Percentiles rank a stretch among this genome's conserved stretches.
Conservation (phyloP, 1,140 invertebrate genomes). For the Philotrypesis tridentata region DNA sequence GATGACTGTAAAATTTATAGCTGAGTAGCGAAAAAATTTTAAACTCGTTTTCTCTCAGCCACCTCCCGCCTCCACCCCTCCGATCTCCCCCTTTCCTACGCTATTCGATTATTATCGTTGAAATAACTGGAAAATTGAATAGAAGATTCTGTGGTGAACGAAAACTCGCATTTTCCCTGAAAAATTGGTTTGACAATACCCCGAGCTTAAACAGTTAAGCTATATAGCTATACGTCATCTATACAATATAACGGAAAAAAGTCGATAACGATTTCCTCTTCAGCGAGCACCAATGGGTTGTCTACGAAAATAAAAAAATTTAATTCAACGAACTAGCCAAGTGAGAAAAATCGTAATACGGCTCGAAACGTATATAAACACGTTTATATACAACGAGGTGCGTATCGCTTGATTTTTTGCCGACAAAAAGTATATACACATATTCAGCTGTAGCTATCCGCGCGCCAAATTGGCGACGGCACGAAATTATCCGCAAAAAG, state of each 20-base stretch:
- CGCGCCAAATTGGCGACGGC: too few relatives aligned
- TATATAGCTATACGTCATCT: too few relatives aligned
- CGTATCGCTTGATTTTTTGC: neutral
- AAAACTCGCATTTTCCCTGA: too few relatives aligned
- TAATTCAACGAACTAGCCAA: too few relatives aligned
- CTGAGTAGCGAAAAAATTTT: too few relatives aligned
- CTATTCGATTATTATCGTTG: too few relatives aligned
- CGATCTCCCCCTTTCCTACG: too few relatives aligned
- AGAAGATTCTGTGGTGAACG: neutral
- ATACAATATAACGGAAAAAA: neutral
- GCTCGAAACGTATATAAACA: too few relatives aligned
- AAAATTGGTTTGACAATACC: neutral
- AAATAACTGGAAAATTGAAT: neutral
- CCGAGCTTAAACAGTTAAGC: neutral
- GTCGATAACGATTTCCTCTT: neutral
- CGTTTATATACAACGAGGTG: neutral
- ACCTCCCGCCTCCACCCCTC: too few relatives aligned
- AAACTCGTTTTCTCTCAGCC: too few relatives aligned
- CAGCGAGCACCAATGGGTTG: neutral
- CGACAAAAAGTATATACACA: neutral
- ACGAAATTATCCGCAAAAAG: neutral
- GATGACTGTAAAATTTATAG: too few relatives aligned
- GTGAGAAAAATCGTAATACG: too few relatives aligned
- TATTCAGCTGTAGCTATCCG: neutral
- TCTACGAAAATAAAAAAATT: neutral